Evolutionary conservation across 2,797 vertebrate species (phyloP), one percentile per base, ranked within the genome.

Genomic region (Sphenodon punctatus): DNA sequence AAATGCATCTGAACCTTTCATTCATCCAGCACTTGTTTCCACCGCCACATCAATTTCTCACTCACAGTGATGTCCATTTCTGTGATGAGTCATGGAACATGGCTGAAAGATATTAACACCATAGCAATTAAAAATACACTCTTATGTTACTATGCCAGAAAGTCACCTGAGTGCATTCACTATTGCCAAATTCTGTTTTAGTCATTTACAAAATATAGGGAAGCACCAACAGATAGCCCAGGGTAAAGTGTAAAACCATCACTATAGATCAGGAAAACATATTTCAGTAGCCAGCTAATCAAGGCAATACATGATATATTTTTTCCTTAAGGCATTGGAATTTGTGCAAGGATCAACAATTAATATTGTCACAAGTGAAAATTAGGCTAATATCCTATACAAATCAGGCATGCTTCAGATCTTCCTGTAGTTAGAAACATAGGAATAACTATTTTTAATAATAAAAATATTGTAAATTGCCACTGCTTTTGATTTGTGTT

Each of bases 201-300:
- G 49, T 48, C 61, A 80, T 66, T 86, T 75, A 45, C 74, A 78
- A 84, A 49, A 45, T 58, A 58, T 71, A 46, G 6, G 30, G 6
- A 60, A 65, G 25, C 49, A 39, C 73, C 80, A 88, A 61, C 27
- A 38, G 48, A 60, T 61, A 77, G 34, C 51, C 45, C 83, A 77
- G 74, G 75, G 63, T 82, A 76, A 78, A 82, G 41, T 73, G 67
- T 45, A 34, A n/a, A 43, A 30, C 27, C 39, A 55, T 43, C 56
- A 76, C 55, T 46, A 19, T 55, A 69, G 59, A 70, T 82, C 70
- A 67, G 42, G 19, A 42, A 86, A 82, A 72, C 69, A 67, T 53
- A 65, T 41, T 38, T 80, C 76, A 93, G 66, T 61, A 84, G 46
- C 75, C 61, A 17, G 67, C 84, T 91, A 75, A 69, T n/a, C 36